Evolutionary conservation across 1,140 invertebrate genomes (phyloP).

Genomic region (Trinorchestia longiramus): DNA sequence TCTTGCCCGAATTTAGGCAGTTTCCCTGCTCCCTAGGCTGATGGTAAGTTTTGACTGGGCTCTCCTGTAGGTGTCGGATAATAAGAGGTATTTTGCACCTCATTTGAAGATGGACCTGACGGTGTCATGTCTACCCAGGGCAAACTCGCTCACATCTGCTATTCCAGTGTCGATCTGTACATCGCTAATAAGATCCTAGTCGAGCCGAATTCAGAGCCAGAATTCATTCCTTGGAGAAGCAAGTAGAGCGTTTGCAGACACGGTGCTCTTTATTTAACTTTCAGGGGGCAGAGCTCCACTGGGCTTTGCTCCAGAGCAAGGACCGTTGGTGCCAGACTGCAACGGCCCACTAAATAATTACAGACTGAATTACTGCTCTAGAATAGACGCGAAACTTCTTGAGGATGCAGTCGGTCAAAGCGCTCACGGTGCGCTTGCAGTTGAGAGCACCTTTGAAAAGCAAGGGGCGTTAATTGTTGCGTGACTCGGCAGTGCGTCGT

Average conservation of each 20-base stretch:
- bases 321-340: background rate
- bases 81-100: background rate
- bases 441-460: constrained; percentile 7
- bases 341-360: constrained; percentile 1
- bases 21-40: no score
- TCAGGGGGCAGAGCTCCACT: background rate
- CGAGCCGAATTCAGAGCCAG: background rate
- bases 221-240: background rate
- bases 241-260: background rate
- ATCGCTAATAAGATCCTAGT: background rate
- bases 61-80: background rate
- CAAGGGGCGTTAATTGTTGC: background rate
- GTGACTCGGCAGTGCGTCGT: background rate
- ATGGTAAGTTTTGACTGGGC: no score
- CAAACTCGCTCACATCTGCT: background rate
- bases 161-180: background rate
- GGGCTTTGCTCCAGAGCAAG: background rate
- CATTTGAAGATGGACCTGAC: background rate
- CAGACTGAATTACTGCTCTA: background rate
- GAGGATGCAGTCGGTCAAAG: constrained; percentile 5
- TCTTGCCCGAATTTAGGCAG: no score
- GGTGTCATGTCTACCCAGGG: background rate
- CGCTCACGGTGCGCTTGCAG: background rate
- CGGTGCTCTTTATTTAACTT: constrained; percentile 1
- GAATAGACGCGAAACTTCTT: constrained; percentile 7